Percentiles rank a stretch among this genome's conserved stretches.
Conservation (phyloP, 2,797 vertebrate species). For the Spinus pinus region DNA sequence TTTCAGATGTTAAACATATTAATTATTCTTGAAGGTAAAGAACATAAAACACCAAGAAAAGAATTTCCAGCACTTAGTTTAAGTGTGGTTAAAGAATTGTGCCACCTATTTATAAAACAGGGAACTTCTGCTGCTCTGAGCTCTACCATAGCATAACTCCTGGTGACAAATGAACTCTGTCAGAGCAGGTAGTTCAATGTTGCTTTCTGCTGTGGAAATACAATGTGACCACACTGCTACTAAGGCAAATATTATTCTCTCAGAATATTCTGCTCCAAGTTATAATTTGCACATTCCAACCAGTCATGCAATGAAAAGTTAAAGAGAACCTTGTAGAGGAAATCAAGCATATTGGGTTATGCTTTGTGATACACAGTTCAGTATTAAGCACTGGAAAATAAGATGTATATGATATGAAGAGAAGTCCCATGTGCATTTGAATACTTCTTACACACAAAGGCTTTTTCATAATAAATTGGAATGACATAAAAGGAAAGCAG, state of each 20-base stretch:
- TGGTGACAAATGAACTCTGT: slow-evolving; percentile 9
- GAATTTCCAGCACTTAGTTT: neutral
- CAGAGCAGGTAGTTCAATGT: neutral
- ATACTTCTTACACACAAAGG: neutral
- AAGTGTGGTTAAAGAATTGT: neutral
- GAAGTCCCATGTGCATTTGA: neutral
- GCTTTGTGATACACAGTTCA: neutral
- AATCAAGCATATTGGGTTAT: neutral
- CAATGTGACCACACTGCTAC: neutral
- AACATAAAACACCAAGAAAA: neutral
- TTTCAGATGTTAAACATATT: neutral
- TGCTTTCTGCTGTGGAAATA: neutral
- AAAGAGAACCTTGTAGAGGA: slow-evolving; percentile 12
- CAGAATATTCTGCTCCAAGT: neutral
- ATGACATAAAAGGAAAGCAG: neutral
- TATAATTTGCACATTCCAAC: slow-evolving; percentile 25
- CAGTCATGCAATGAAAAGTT: slow-evolving; percentile 2
- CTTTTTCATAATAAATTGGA: slow-evolving; percentile 12
- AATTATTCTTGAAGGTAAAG: neutral
- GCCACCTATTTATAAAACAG: neutral
- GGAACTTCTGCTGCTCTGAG: neutral
- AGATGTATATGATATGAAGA: neutral
- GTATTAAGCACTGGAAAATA: slow-evolving; percentile 13
- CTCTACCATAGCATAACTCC: neutral
- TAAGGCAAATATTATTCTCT: slow-evolving; percentile 35